Percentiles rank a stretch among this genome's conserved stretches.
These are phyloP conservation scores for Albula goreensis DNA, from an alignment of 2,113 vertebrate genomes.

Conservation along the genomic window DNA sequence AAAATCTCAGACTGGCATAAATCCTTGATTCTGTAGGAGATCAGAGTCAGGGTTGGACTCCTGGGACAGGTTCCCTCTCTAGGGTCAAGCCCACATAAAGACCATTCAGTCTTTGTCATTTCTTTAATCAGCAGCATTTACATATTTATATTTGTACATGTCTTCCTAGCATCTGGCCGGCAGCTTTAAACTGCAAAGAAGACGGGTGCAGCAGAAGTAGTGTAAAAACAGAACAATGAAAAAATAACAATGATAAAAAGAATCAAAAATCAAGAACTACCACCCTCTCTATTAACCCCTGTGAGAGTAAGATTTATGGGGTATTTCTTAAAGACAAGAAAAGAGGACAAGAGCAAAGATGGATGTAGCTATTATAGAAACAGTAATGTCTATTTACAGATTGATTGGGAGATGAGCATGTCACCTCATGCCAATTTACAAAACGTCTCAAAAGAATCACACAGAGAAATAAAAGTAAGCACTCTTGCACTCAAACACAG, in stretches of 20 bases:
- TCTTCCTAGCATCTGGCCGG: conserved; percentile 50
- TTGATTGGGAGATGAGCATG: background rate
- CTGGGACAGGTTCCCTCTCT: conserved; percentile 50
- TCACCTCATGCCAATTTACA: background rate
- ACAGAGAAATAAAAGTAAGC: conserved; percentile 1
- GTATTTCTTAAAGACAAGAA: background rate
- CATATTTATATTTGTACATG: conserved; percentile 65
- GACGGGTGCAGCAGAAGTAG: conserved; percentile 50
- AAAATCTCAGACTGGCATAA: background rate
- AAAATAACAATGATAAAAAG: conserved; percentile 49
- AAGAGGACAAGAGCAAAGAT: background rate
- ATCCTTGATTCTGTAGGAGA: conserved; percentile 26
- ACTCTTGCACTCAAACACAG: background rate
- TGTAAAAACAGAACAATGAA: conserved; percentile 48
- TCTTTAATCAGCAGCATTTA: conserved; percentile 66
- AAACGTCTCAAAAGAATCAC: background rate
- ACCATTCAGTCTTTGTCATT: conserved; percentile 47
- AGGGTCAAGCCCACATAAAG: conserved; percentile 42
- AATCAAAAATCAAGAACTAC: conserved; percentile 17
- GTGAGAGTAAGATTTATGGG: background rate
- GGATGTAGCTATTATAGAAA: background rate
- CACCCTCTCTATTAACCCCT: background rate
- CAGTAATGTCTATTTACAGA: conserved; percentile 8
- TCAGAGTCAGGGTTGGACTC: conserved; percentile 20
- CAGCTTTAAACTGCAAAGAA: conserved; percentile 38